Evolutionary conservation across 2,113 vertebrate species (phyloP).

Genomic region (Edolisoma coerulescens): DNA sequence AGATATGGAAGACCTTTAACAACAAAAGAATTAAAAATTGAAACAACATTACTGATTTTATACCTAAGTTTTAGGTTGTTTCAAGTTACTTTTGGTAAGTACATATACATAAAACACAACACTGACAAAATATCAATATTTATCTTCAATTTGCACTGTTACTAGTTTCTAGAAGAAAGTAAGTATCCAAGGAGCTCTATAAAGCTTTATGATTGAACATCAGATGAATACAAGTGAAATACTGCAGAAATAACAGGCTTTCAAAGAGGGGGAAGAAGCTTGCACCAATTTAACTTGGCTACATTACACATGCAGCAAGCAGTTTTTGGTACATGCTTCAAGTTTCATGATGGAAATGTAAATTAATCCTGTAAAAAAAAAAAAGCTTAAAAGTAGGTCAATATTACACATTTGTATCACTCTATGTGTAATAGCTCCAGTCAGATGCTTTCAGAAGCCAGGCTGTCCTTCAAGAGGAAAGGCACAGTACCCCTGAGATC

Average conservation of each 20-base stretch:
- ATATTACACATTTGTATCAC: not conserved
- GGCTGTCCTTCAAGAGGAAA: not conserved
- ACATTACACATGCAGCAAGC: not conserved
- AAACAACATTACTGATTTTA: not conserved
- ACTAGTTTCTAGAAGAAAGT: not conserved
- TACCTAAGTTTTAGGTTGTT: not conserved
- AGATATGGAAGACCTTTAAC: constrained; percentile 54
- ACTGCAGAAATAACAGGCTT: not conserved
- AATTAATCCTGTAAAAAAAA: not conserved
- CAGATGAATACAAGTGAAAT: not conserved
- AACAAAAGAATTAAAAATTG: not conserved
- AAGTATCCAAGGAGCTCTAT: not conserved
- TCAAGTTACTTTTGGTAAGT: not conserved
- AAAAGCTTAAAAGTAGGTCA: not conserved
- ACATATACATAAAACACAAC: not conserved
- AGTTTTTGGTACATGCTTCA: not conserved
- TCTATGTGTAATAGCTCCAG: not conserved
- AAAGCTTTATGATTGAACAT: not conserved
- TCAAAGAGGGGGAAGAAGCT: not conserved
- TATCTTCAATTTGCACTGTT: not conserved
- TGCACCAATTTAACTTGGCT: not conserved
- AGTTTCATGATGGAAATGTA: not conserved
- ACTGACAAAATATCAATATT: not conserved
- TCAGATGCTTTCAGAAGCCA: not conserved
- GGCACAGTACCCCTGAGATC: not conserved